These are phyloP conservation scores for Leptinotarsa peninsularis DNA, from an alignment of 2,888 invertebrate genomes.

Conservation along the genomic window DNA sequence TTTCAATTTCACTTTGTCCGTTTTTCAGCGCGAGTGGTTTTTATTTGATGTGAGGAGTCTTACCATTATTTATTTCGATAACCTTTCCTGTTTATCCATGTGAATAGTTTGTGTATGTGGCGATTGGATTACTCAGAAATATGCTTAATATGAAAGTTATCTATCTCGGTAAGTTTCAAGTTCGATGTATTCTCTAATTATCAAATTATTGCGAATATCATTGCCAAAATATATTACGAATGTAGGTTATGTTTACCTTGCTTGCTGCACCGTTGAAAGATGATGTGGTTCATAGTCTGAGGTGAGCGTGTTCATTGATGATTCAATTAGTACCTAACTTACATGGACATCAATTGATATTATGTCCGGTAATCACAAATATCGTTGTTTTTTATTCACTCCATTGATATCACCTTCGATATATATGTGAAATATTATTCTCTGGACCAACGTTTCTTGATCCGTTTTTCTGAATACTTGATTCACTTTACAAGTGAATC, in stretches of 20 bases:
- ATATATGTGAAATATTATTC: not conserved
- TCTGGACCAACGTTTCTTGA: no score
- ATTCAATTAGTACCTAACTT: not conserved
- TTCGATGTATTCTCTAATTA: not conserved
- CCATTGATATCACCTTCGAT: not conserved
- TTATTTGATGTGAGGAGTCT: not conserved
- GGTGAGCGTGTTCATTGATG: slow-evolving; percentile 2
- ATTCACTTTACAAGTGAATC: no score
- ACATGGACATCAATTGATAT: not conserved
- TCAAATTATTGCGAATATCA: not conserved
- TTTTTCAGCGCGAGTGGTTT: not conserved
- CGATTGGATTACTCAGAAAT: not conserved
- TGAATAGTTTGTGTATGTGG: not conserved
- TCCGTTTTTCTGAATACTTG: no score
- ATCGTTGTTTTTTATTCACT: not conserved
- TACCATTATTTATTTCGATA: not conserved
- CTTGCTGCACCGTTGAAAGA: not conserved
- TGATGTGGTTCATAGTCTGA: slow-evolving; percentile 9
- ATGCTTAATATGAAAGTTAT: not conserved
- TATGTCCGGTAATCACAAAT: not conserved
- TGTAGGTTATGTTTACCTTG: slow-evolving; percentile 12
- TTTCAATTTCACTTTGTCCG: not conserved
- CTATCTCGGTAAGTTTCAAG: not conserved
- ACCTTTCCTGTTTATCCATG: not conserved
- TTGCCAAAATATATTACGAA: not conserved